These are phyloP conservation scores for Acipenser transmontanus DNA, from an alignment of 2,797 vertebrate species.

Conservation along the genomic window DNA sequence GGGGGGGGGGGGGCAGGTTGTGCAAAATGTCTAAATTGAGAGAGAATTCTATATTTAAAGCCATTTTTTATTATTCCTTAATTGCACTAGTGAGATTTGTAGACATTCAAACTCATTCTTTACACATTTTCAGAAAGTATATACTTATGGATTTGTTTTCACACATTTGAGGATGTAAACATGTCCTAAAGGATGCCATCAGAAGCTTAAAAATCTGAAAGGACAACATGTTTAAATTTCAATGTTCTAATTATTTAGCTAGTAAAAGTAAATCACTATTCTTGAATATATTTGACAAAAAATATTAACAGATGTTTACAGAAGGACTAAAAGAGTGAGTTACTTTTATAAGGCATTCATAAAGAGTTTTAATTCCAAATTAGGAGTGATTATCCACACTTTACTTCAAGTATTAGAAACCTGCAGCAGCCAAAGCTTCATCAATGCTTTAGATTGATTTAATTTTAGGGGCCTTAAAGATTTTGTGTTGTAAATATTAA, in stretches of 20 bases:
- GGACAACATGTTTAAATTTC: slow-evolving; percentile 5
- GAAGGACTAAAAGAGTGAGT: slow-evolving; percentile 13
- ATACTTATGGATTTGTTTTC: not conserved
- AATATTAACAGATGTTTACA: slow-evolving; percentile 18
- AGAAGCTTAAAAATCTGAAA: slow-evolving; percentile 7
- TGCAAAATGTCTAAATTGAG: not conserved
- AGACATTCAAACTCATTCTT: slow-evolving; percentile 4
- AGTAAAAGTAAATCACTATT: slow-evolving; percentile 26
- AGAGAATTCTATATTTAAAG: not conserved
- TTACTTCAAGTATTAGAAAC: slow-evolving; percentile 38
- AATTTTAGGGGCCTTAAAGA: slow-evolving; percentile 55
- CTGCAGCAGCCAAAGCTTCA: slow-evolving; percentile 28
- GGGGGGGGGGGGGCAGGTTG: not conserved
- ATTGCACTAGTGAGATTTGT: slow-evolving; percentile 6
- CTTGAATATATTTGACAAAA: slow-evolving; percentile 28
- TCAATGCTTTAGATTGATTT: slow-evolving; percentile 27
- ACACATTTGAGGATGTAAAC: slow-evolving; percentile 5
- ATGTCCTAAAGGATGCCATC: slow-evolving; percentile 12
- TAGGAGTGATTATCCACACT: slow-evolving; percentile 12
- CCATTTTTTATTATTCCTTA: not conserved
- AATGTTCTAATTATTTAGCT: slow-evolving; percentile 19
- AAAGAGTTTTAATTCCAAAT: slow-evolving; percentile 19
- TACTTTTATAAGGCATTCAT: slow-evolving; percentile 6
- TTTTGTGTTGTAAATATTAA: slow-evolving; percentile 58
- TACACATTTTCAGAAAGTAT: slow-evolving; percentile 3